phyloP scores from a whole-genome alignment of 2,888 invertebrate species.

The Diabrotica balteata region DNA sequence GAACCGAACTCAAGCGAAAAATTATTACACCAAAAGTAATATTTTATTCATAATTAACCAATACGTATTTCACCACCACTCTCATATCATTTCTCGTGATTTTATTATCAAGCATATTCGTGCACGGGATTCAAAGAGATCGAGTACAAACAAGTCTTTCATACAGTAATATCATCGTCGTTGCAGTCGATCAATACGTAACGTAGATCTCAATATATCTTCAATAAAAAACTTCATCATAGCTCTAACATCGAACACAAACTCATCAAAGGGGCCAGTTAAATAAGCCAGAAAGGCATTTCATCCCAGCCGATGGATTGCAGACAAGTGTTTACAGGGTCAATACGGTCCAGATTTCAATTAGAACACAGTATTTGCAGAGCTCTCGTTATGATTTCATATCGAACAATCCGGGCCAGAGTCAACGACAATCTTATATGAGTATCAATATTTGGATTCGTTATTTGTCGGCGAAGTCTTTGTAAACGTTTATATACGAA shows the following conservation, averaged over 20 bases:
- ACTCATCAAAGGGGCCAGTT: conserved; percentile 54
- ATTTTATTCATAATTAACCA: too few species aligned
- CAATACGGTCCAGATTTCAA: conserved; percentile 61
- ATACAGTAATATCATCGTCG: background rate
- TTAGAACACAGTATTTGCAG: conserved; percentile 60
- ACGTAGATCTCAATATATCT: conserved; percentile 42
- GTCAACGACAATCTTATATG: conserved; percentile 48
- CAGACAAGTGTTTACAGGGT: conserved; percentile 61
- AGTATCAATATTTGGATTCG: conserved; percentile 39
- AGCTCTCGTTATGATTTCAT: conserved; percentile 62
- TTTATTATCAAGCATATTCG: too few species aligned
- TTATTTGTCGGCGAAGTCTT: conserved; percentile 21
- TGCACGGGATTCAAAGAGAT: too few species aligned
- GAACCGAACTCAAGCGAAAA: too few species aligned
- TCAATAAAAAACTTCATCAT: conserved; percentile 54
- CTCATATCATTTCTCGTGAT: too few species aligned
- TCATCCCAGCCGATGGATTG: conserved; percentile 56
- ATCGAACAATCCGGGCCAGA: conserved; percentile 55
- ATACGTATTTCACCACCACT: too few species aligned
- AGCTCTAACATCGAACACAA: conserved; percentile 54
- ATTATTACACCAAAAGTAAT: too few species aligned
- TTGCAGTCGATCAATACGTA: conserved; percentile 8
- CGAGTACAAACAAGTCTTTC: too few species aligned
- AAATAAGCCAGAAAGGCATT: conserved; percentile 51
- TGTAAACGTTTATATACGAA: conserved; percentile 9